Base-by-base conservation (phyloP, 2,888 invertebrate species). In the Nematopogon swammerdamellus region DNA sequence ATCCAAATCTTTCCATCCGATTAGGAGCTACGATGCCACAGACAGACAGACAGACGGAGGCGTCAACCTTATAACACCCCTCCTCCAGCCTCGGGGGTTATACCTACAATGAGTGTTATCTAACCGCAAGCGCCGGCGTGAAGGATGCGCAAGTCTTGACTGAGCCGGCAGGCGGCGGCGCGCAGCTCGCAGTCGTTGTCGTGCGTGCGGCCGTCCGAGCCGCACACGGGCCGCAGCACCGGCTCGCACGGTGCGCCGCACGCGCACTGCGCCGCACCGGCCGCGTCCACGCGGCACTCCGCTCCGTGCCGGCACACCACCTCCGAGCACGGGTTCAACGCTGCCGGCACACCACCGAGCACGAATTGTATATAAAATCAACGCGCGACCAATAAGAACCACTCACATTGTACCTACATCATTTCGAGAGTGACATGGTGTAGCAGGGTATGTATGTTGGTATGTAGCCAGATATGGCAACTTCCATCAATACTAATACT, bases 161-260 rank as follows among this genome's bases (percentile, higher is more conserved):
- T 77, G n/a, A 80, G 61, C 17, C 80, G 71, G 62, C 90, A 92
- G 1, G 87, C 86, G 43, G 88, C 85, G 52, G 88, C 82, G 53
- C 84, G 82, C 62, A 95, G 74, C 63, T 92, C 91, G 68, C 95
- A 95, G 58, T 88, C 85, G 50, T 90, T 91, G 55, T 88, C 85
- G 73, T 92, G 95, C 0, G 92, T 93, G 53, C 85, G 84, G 2
- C 91, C 89, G 63, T 95, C 93, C 2, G 87, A 85, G 2, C 92
- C 93, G 69, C 95, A 95, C 11, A 95, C 92, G 3, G 91, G 91
- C 46, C 88, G 80, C 77, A 91, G 82, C 48, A 91, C 84, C 11
- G 87, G 86, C 67, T 92, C 90, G 65, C 94, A 94, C 20, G 84
- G 82, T 14, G 88, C 84, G 0, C 91, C 89, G 66, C 96, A 96